Evolutionary conservation across 2,888 invertebrate genomes (phyloP).

Genomic region (Dolomedes plantarius): DNA sequence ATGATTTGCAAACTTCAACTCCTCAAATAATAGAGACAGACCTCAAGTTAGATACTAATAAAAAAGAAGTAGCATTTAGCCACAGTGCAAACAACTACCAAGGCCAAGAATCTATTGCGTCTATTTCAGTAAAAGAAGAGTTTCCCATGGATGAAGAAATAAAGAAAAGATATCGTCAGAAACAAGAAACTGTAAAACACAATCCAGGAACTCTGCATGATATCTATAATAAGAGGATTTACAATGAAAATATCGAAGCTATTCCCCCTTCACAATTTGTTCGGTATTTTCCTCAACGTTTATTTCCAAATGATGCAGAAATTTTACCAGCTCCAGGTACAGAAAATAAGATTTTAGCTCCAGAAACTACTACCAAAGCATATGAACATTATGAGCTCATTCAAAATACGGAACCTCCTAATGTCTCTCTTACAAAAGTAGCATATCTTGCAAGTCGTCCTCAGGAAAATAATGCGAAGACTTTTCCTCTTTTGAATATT

Average conservation of each 20-base stretch:
- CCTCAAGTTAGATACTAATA: conserved; percentile 1
- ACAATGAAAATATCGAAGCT: neutral
- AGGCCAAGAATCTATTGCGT: conserved; percentile 3
- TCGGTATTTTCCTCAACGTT: neutral
- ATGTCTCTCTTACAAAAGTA: neutral
- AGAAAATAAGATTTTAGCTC: neutral
- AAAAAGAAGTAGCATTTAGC: neutral
- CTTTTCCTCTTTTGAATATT: too few relatives aligned
- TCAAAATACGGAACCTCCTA: neutral
- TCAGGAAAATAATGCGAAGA: too few relatives aligned
- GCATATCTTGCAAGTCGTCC: neutral
- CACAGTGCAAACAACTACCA: neutral
- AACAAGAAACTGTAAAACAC: neutral
- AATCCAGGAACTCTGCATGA: neutral
- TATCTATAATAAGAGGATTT: neutral
- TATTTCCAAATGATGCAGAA: neutral
- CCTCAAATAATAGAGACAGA: neutral
- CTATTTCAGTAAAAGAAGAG: conserved; percentile 10
- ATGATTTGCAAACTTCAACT: neutral
- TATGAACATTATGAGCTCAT: too few relatives aligned
- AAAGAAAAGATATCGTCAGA: neutral
- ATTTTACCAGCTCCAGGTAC: neutral
- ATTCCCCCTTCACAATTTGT: neutral
- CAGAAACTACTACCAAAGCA: neutral
- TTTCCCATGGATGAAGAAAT: neutral